These are phyloP conservation scores for Drosophila rufa DNA, from an alignment of 1,140 invertebrate species.

Conservation along the genomic window DNA sequence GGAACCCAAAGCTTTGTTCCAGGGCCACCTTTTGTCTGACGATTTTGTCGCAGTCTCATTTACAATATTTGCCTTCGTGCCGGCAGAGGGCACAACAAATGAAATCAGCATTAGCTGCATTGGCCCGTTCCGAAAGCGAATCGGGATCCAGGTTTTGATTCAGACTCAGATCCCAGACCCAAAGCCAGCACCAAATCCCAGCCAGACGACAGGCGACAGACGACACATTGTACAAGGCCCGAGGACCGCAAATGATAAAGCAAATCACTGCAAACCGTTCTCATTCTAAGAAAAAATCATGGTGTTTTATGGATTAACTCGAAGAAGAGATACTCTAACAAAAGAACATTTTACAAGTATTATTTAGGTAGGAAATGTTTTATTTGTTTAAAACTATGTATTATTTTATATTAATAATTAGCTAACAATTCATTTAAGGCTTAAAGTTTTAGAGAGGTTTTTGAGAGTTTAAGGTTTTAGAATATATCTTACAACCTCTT, in stretches of 20 bases:
- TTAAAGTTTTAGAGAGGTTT: no score
- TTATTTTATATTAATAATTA: background rate
- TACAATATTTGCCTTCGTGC: constrained; percentile 71
- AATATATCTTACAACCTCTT: no score
- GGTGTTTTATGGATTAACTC: background rate
- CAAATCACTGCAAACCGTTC: constrained; percentile 53
- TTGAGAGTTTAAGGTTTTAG: no score
- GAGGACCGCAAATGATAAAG: constrained; percentile 72
- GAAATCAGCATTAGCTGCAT: constrained; percentile 73
- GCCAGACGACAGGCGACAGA: constrained; percentile 36
- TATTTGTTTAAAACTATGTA: no score
- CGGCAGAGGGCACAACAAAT: constrained; percentile 57
- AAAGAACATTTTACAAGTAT: background rate
- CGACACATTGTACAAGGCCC: constrained; percentile 46
- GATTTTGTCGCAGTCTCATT: constrained; percentile 79
- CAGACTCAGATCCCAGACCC: constrained; percentile 13
- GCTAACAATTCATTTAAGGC: background rate
- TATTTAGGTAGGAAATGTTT: background rate
- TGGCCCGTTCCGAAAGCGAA: constrained; percentile 37
- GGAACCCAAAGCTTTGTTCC: constrained; percentile 41
- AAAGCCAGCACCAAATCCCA: constrained; percentile 24
- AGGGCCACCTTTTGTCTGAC: constrained; percentile 64
- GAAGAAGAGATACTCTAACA: constrained; percentile 10
- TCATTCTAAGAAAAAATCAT: background rate
- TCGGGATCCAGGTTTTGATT: constrained; percentile 6